Conservation (phyloP, 2,113 vertebrate genomes). For the Probosciger aterrimus region DNA sequence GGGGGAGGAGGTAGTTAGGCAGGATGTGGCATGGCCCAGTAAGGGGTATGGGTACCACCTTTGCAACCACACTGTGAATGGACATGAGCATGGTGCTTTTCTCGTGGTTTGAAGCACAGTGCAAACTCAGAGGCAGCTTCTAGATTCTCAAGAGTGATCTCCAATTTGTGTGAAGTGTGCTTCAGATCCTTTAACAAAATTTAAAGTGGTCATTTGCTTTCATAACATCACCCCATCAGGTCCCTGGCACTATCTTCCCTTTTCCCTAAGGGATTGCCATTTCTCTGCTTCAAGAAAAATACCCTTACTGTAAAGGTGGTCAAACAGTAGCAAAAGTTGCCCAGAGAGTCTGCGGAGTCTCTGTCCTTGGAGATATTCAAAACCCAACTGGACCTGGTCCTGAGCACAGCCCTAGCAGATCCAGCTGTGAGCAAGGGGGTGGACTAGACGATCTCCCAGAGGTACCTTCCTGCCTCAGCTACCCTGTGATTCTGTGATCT, state of each 20-base stretch:
- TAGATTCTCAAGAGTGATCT: background rate
- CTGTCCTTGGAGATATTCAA: background rate
- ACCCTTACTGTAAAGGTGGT: background rate
- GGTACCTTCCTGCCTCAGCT: background rate
- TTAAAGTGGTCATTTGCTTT: background rate
- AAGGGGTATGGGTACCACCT: background rate
- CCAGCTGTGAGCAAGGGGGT: background rate
- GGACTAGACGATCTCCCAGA: background rate
- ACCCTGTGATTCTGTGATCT: background rate
- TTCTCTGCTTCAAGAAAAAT: background rate
- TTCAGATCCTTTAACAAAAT: background rate
- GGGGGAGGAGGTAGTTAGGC: background rate
- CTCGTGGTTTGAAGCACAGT: background rate
- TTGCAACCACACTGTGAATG: background rate
- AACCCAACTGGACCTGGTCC: background rate
- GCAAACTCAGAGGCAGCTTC: background rate
- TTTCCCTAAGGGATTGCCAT: background rate
- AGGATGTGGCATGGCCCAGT: background rate
- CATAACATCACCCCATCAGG: background rate
- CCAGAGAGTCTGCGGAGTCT: background rate
- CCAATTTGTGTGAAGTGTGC: background rate
- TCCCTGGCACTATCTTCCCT: background rate
- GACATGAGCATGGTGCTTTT: background rate
- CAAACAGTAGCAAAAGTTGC: background rate
- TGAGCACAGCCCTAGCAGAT: background rate